Evolutionary conservation across 2,113 vertebrate genomes (phyloP), one percentile per base, ranked within the genome.

Genomic region (Turdus rufiventris): DNA sequence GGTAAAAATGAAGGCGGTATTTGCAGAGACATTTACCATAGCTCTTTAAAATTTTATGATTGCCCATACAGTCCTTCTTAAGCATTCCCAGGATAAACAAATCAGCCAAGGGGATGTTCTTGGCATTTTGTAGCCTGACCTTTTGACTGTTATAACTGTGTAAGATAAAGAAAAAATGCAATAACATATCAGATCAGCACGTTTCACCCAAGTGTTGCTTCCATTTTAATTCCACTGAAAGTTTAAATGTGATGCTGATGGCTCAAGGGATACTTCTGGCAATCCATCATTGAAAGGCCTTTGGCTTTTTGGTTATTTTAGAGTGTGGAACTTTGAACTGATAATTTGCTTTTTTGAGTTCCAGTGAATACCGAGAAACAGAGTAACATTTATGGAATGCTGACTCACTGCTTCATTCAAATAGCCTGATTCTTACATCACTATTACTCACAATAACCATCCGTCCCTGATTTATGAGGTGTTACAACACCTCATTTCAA

Each of bases 41-140:
- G 76, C 53, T 94, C 91, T 97, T 96, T 88, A 96, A 97, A 94
- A 85, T 85, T 96, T 97, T 94, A 94, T 92, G 83, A 91, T 45
- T 77, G 72, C 88, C 83, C 63, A 40, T 65, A 67, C 53, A 56
- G 10, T 36, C 53, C 45, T 68, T 89, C 45, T 68, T 89, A 89
- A 56, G 51, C 19, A 7, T 92, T 97, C 67, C 63, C 67, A 91
- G 53, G 43, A 48, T 89, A 94, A 92, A 88, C 33, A 19, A 42
- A 62, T 85, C 94, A 71, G 72, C 83, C 77, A 76, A 43, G 45
- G 63, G 21, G 50, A 89, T 85, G 34, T 93, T 94, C 82, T 68
- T 95, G 66, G 70, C 47, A 56, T 97, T 96, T 97, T 18, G 7
- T 61, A 92, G 56, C 74, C 85, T 94, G 85, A 83, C 63, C 57